These are phyloP conservation scores for Zaprionus davidi DNA, from an alignment of 1,140 invertebrate species.

Conservation along the genomic window DNA sequence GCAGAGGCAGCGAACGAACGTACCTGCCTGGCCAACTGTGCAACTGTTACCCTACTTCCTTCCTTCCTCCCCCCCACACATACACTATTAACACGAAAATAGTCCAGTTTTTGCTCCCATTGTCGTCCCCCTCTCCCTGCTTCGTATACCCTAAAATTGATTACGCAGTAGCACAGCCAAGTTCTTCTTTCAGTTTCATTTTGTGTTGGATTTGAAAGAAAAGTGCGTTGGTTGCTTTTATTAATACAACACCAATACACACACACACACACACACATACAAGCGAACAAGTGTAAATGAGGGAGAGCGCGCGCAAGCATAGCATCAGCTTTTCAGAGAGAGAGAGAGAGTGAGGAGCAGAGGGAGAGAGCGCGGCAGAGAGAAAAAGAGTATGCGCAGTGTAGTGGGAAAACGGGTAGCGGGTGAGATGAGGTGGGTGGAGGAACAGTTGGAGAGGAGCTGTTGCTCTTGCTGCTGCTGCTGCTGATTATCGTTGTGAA, in stretches of 20 bases:
- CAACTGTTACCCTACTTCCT: slow-evolving; percentile 56
- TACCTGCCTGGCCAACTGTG: slow-evolving; percentile 50
- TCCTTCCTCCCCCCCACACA: slow-evolving; percentile 5
- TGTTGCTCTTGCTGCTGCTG: slow-evolving; percentile 66
- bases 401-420: slow-evolving; percentile 7
- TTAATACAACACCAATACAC: slow-evolving; percentile 67
- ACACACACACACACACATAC: slow-evolving; percentile 30
- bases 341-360: slow-evolving; percentile 28
- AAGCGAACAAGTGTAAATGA: slow-evolving; percentile 58
- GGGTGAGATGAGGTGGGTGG: slow-evolving; percentile 11
- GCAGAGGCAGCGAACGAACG: slow-evolving; percentile 8
- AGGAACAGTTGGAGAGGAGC: slow-evolving; percentile 59
- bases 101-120: slow-evolving; percentile 40
- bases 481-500: slow-evolving; percentile 50
- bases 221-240: slow-evolving; percentile 82
- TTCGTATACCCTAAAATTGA: slow-evolving; percentile 60
- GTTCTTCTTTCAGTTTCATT: slow-evolving; percentile 53
- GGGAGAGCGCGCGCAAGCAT: slow-evolving; percentile 31
- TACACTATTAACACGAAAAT: slow-evolving; percentile 50
- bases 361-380: slow-evolving; percentile 17
- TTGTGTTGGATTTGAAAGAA: slow-evolving; percentile 70
- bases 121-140: not conserved
- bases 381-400: slow-evolving; percentile 56
- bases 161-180: slow-evolving; percentile 64
- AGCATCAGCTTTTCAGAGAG: slow-evolving; percentile 53